Evolutionary conservation across 2,888 invertebrate species (phyloP), one percentile per base, ranked within the genome.

Genomic region (Horisme vitalbata): DNA sequence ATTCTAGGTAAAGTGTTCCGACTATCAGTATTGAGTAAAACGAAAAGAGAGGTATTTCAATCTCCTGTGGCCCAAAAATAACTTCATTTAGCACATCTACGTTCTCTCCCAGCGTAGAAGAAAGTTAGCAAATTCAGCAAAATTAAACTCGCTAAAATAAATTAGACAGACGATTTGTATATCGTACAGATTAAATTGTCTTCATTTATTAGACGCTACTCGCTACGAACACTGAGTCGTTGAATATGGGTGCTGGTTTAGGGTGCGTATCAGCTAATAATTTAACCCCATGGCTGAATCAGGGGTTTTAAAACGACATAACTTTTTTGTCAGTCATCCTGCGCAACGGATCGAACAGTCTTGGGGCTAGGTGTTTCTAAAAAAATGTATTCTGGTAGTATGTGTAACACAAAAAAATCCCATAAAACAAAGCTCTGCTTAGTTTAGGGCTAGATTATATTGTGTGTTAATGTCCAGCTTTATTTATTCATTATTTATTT

Each of bases 141-240:
- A 67, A 74, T 74, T 68, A 61, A 70, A 72, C 72, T 71, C 63
- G 67, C 62, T n/a, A 59, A 74, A 75, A 81, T 80, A 80, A 79
- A 81, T 81, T 76, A 76, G 72, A 68, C 71, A 65, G 65, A 67
- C 75, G 64, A 81, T 81, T 82, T 79, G 78, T 80, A 73, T 72
- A 64, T 69, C 69, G 56, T 54, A 61, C 55, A 68, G 75, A 81
- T 82, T 80, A 79, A 78, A 78, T 78, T 79, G 79, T 79, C 76
- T 70, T 75, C 77, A 81, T 81, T 81, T 80, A 78, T 80, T 74
- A 75, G 64, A 56, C 57, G 54, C 51, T 38, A 39, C 38, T 32
- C 55, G 54, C 54, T 45, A 27, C 31, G 31, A 31, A 44, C 45
- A 32, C 23, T 9, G 26, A 21, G 30, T 30, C 61, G 62, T 58